Conservation (phyloP, 1,140 invertebrate genomes). For the Conopomorpha cramerella region DNA sequence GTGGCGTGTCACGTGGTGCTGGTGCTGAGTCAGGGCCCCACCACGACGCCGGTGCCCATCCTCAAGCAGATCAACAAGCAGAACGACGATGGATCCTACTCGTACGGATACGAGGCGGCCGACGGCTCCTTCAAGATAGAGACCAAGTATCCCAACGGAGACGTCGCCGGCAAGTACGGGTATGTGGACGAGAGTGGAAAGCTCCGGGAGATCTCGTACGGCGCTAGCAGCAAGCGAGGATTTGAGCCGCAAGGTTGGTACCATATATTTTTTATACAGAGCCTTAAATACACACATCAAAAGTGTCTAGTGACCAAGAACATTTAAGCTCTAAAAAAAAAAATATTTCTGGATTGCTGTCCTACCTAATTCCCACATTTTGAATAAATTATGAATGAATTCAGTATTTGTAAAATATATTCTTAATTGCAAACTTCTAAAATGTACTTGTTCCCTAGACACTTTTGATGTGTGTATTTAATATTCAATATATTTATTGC, state of each 20-base stretch:
- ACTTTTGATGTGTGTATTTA: no score
- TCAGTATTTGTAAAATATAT: no score
- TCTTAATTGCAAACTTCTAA: no score
- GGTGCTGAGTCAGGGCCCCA: constrained; percentile 18
- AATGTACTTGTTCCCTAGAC: no score
- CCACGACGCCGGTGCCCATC: constrained; percentile 70
- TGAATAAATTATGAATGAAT: no score
- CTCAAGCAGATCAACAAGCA: constrained; percentile 74
- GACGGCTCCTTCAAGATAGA: constrained; percentile 94
- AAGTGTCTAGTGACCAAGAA: no score
- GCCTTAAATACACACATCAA: no score
- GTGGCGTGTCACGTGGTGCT: constrained; percentile 21
- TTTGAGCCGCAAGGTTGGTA: constrained; percentile 68
- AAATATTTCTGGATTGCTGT: no score
- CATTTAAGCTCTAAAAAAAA: no score
- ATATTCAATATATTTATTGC: no score
- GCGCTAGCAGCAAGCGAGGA: constrained; percentile 72
- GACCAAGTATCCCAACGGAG: constrained; percentile 80
- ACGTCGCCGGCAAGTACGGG: constrained; percentile 82
- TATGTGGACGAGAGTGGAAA: constrained; percentile 80
- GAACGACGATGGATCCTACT: constrained; percentile 86
- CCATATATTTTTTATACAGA: constrained; percentile 2
- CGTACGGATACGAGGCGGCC: constrained; percentile 85
- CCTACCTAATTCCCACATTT: no score
- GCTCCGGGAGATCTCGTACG: constrained; percentile 75